A percentile compares a stretch with the other conserved stretches of the same genome.
These are phyloP conservation scores for Papilio protenor DNA, from an alignment of 2,888 invertebrate species.

Conservation along the genomic window DNA sequence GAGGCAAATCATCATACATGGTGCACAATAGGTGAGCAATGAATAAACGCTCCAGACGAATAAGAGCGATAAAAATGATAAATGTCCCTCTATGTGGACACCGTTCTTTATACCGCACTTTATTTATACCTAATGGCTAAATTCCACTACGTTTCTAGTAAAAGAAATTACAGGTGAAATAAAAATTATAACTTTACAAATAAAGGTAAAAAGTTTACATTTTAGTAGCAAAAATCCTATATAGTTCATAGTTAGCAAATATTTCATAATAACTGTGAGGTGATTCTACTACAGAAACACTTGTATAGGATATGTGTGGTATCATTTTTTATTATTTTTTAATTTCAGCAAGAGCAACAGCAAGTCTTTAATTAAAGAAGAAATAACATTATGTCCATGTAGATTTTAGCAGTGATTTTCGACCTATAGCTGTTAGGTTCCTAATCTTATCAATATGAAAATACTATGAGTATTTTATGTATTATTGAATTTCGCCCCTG, in stretches of 20 bases:
- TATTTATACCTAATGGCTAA: conserved; percentile 41
- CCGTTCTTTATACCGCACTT: conserved; percentile 49
- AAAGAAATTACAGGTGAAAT: not conserved
- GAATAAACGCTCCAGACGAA: conserved; percentile 79
- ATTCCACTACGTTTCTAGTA: conserved; percentile 27
- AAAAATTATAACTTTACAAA: conserved; percentile 21
- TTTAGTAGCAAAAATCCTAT: not conserved
- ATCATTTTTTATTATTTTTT: too few relatives aligned
- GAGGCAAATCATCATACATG: conserved; percentile 40
- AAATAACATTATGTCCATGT: too few relatives aligned
- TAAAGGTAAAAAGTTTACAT: not conserved
- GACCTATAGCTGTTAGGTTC: too few relatives aligned
- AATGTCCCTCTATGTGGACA: conserved; percentile 75
- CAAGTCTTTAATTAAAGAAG: too few relatives aligned
- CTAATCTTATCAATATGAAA: too few relatives aligned
- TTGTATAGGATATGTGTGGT: too few relatives aligned
- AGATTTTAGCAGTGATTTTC: too few relatives aligned
- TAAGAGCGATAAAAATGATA: conserved; percentile 84
- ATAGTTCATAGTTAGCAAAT: too few relatives aligned
- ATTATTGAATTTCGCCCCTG: too few relatives aligned
- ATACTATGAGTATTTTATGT: too few relatives aligned
- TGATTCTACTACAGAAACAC: too few relatives aligned
- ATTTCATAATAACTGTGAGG: not conserved
- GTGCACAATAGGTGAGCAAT: conserved; percentile 80
- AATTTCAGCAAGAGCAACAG: too few relatives aligned